Evolutionary conservation across 2,113 vertebrate genomes (phyloP).

Genomic region (Blennius ocellaris): DNA sequence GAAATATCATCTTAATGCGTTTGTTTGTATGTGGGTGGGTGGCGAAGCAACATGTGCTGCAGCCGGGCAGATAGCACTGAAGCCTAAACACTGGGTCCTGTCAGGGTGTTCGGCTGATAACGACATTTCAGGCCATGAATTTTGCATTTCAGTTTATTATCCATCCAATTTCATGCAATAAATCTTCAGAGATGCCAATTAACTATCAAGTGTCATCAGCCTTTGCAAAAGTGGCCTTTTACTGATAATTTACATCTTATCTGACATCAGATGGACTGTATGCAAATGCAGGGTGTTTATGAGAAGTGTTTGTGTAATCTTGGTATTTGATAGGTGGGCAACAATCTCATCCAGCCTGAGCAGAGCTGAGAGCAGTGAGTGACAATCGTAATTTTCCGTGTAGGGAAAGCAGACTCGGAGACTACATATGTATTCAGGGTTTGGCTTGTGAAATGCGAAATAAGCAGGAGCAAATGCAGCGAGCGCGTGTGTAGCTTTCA

Average conservation of each 20-base stretch:
- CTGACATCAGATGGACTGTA: neutral
- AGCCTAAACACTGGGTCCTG: neutral
- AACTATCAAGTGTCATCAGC: constrained; percentile 10
- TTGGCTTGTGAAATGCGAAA: neutral
- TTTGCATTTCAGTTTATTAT: neutral
- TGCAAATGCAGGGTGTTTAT: neutral
- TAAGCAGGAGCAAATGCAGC: neutral
- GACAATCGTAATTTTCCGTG: neutral
- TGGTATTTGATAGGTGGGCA: neutral
- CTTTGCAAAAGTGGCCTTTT: constrained; percentile 14
- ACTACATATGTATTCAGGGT: neutral
- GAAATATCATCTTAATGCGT: constrained; percentile 24
- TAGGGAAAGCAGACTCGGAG: neutral
- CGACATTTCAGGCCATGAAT: neutral
- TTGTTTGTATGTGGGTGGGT: constrained; percentile 19
- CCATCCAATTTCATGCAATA: constrained; percentile 7
- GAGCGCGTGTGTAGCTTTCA: neutral
- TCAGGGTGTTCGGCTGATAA: neutral
- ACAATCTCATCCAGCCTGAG: neutral
- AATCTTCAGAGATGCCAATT: neutral
- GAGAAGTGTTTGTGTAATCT: neutral
- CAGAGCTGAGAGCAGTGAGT: neutral
- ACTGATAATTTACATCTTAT: constrained; percentile 2
- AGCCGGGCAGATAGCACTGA: constrained; percentile 12
- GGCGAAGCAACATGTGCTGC: constrained; percentile 24